Percentiles rank a stretch among this genome's conserved stretches.
Evolutionary conservation across 2,797 vertebrate species (phyloP).

Genomic region (Apodemus agrarius): DNA sequence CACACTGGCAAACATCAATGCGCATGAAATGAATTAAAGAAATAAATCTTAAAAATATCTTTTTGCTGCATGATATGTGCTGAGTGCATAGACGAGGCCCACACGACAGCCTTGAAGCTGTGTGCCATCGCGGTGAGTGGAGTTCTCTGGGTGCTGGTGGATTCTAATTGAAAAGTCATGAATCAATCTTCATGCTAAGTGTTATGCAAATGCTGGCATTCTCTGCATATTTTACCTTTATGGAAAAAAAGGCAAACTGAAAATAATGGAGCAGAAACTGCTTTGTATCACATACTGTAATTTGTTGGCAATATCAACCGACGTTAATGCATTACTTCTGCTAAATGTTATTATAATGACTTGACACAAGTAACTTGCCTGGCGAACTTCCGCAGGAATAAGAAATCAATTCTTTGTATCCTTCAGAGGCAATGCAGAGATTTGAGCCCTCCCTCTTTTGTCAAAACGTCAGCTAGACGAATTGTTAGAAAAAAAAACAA

Average conservation of each 20-base stretch:
- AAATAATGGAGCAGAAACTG: constrained; percentile 79
- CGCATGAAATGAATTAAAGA: background rate
- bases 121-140: constrained; percentile 22
- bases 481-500: constrained; percentile 83
- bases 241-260: constrained; percentile 73
- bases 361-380: constrained; percentile 76
- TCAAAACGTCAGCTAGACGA: constrained; percentile 85
- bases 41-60: constrained; percentile 40
- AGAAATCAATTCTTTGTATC: constrained; percentile 78
- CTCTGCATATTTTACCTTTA: constrained; percentile 74
- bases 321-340: constrained; percentile 78
- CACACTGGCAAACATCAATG: background rate
- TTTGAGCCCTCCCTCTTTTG: constrained; percentile 70
- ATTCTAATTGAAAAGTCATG: constrained; percentile 64
- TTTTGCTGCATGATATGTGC: constrained; percentile 41
- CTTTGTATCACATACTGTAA: constrained; percentile 79
- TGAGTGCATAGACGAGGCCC: constrained; percentile 31
- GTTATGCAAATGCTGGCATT: constrained; percentile 74
- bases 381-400: constrained; percentile 80
- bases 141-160: constrained; percentile 60
- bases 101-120: background rate
- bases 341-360: constrained; percentile 77
- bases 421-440: constrained; percentile 72
- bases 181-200: constrained; percentile 75
- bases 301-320: constrained; percentile 82